Conservation (phyloP, 2,888 invertebrate genomes). For the Agrotis puta region DNA sequence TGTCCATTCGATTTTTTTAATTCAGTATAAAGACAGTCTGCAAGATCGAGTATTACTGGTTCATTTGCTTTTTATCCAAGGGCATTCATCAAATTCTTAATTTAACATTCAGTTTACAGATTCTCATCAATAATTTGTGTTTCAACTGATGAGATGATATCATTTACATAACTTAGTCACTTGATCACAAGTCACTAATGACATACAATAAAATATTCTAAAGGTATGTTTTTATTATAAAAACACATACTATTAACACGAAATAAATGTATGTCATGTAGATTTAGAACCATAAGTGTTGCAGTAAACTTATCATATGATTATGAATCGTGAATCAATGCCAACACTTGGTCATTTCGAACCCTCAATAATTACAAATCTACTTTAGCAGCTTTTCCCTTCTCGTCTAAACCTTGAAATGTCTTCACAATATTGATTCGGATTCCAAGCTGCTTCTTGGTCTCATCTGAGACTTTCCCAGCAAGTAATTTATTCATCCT, state of each 20-base stretch:
- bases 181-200: not conserved
- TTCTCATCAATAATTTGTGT: too few species aligned
- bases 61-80: too few species aligned
- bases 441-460: constrained; percentile 94
- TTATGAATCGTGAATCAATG: not conserved
- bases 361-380: constrained; percentile 76
- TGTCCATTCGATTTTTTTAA: not conserved
- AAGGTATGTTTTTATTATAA: not conserved
- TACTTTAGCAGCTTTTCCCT: constrained; percentile 70
- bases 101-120: not conserved
- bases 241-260: too few species aligned
- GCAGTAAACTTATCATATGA: not conserved
- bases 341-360: not conserved
- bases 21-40: not conserved
- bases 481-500: constrained; percentile 95
- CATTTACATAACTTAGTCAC: not conserved
- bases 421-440: constrained; percentile 96
- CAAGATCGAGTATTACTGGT: not conserved
- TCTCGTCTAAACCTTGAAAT: constrained; percentile 88
- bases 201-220: not conserved
- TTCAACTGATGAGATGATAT: not conserved
- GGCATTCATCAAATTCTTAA: not conserved
- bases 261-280: too few species aligned
- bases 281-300: too few species aligned
- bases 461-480: constrained; percentile 95